Evolutionary conservation across 2,113 vertebrate species (phyloP).

Genomic region (Ifrita kowaldi): DNA sequence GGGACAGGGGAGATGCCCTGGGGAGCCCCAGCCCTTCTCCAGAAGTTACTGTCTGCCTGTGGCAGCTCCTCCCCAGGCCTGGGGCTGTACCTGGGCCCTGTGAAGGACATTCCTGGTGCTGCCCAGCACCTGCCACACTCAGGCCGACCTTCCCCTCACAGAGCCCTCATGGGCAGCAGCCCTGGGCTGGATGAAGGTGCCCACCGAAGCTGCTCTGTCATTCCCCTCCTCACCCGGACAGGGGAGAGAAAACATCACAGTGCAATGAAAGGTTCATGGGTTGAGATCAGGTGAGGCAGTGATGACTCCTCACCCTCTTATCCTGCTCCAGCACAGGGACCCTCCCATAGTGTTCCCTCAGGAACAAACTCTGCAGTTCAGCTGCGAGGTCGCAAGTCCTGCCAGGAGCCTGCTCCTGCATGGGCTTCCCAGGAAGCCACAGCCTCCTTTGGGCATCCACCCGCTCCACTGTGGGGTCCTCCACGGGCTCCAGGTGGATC

Average conservation of each 20-base stretch:
- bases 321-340: too few relatives aligned
- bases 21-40: not conserved
- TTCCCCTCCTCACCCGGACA: not conserved
- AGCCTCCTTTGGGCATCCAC: not conserved
- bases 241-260: not conserved
- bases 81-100: not conserved
- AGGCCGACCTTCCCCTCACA: rapidly evolving
- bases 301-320: not conserved
- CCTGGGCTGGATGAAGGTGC: not conserved
- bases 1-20: rapidly evolving
- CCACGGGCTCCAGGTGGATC: not conserved
- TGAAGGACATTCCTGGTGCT: not conserved
- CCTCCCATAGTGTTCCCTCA: not conserved
- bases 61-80: too few relatives aligned
- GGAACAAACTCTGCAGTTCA: not conserved
- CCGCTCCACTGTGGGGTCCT: not conserved
- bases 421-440: not conserved
- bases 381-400: not conserved
- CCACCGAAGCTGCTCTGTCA: not conserved
- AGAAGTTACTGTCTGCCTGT: too few relatives aligned
- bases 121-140: rapidly evolving
- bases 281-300: not conserved
- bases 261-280: rapidly evolving
- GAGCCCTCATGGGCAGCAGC: not conserved
- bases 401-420: not conserved